Percentiles rank a stretch among this genome's conserved stretches.
Evolutionary conservation across 2,888 invertebrate species (phyloP).

Genomic region (Troilus luridus): DNA sequence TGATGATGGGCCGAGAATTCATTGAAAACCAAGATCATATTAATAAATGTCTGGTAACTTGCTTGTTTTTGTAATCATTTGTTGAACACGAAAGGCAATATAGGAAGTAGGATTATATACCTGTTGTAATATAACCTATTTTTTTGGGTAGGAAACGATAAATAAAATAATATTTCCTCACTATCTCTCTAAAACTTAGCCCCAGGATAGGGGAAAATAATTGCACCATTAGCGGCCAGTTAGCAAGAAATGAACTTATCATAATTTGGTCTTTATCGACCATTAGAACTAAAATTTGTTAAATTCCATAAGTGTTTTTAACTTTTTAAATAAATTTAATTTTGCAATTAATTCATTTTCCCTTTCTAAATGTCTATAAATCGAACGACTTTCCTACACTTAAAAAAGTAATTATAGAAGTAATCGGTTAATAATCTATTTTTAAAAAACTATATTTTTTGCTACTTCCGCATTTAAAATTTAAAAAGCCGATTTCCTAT

Average conservation of each 20-base stretch:
- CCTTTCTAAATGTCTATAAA: background rate
- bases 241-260: background rate
- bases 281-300: background rate
- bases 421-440: background rate
- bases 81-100: too few species aligned
- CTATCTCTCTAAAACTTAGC: background rate
- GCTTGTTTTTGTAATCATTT: too few species aligned
- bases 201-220: background rate
- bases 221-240: background rate
- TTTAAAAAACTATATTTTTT: too few species aligned
- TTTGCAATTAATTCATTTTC: background rate
- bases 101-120: too few species aligned
- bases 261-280: background rate
- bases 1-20: too few species aligned
- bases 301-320: background rate
- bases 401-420: background rate
- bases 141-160: background rate
- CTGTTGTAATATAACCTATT: too few species aligned
- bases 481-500: too few species aligned
- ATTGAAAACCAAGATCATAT: too few species aligned
- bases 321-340: background rate
- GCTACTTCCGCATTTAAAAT: too few species aligned
- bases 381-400: background rate
- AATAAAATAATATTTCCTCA: background rate
- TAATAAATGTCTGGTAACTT: too few species aligned